A percentile compares a stretch with the other conserved stretches of the same genome.
phyloP scores from a whole-genome alignment of 2,113 vertebrate species.

The Choloepus hoffmanni region DNA sequence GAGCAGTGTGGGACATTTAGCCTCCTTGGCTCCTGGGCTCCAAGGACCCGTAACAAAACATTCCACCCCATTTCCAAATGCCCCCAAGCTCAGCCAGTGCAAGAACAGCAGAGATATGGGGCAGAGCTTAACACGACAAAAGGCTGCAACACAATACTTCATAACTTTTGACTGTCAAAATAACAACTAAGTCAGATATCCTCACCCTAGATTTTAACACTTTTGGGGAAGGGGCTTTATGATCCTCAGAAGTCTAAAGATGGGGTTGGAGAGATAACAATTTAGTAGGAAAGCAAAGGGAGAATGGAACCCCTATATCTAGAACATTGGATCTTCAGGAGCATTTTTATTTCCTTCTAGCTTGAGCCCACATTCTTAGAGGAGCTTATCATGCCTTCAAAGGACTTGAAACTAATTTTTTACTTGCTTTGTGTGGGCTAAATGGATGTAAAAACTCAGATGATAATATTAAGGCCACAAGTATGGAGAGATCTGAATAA shows the following conservation, averaged over 20 bases:
- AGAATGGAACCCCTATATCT: background rate
- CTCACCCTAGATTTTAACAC: background rate
- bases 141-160: background rate
- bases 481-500: background rate
- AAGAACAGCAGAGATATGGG: background rate
- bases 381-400: background rate
- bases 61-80: background rate
- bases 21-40: background rate
- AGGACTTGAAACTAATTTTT: background rate
- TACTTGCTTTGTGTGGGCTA: background rate
- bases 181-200: background rate
- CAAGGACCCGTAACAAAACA: background rate
- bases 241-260: background rate
- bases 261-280: background rate
- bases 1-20: background rate
- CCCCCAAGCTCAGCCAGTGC: background rate
- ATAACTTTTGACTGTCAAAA: background rate
- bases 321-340: background rate
- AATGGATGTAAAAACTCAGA: background rate
- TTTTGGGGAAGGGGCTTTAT: background rate
- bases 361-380: background rate
- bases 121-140: background rate
- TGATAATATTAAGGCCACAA: background rate
- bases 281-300: background rate
- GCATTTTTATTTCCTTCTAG: background rate